A percentile compares a stretch with the other conserved stretches of the same genome.
phyloP scores from a whole-genome alignment of 2,797 vertebrate genomes.

The Sandelia bainsii region DNA sequence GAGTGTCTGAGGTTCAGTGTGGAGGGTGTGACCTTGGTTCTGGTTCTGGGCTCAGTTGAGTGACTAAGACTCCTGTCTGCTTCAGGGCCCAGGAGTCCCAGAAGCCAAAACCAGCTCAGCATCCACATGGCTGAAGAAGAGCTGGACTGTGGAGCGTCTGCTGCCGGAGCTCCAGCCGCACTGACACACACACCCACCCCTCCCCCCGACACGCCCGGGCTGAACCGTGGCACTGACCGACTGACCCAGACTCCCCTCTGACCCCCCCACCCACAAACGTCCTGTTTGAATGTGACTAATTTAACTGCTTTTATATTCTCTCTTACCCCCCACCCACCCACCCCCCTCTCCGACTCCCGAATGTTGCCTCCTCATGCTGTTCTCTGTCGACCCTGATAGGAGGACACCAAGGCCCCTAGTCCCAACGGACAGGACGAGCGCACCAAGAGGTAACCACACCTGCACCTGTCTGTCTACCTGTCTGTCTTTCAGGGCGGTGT shows the following conservation, averaged over 20 bases:
- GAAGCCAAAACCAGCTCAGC: constrained; percentile 84
- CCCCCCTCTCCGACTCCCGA: constrained; percentile 92
- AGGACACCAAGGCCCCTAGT: constrained; percentile 94
- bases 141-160: constrained; percentile 87
- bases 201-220: not conserved
- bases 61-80: constrained; percentile 99
- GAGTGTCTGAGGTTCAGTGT: constrained; percentile 51
- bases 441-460: constrained; percentile 89
- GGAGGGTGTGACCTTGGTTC: constrained; percentile 57
- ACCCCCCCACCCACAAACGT: constrained; percentile 63
- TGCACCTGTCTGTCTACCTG: not conserved
- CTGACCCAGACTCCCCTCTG: constrained; percentile 60
- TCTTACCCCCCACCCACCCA: constrained; percentile 72
- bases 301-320: constrained; percentile 94
- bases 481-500: no score
- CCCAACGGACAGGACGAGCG: constrained; percentile 93
- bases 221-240: constrained; percentile 87
- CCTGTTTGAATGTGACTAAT: constrained; percentile 79
- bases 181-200: not conserved
- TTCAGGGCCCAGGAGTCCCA: constrained; percentile 97
- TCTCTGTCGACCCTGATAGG: constrained; percentile 98
- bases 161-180: constrained; percentile 86
- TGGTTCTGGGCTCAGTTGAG: constrained; percentile 91
- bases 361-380: constrained; percentile 97
- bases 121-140: constrained; percentile 90